phyloP scores from a whole-genome alignment of 2,113 vertebrate species.

The Pyxicephalus adspersus region DNA sequence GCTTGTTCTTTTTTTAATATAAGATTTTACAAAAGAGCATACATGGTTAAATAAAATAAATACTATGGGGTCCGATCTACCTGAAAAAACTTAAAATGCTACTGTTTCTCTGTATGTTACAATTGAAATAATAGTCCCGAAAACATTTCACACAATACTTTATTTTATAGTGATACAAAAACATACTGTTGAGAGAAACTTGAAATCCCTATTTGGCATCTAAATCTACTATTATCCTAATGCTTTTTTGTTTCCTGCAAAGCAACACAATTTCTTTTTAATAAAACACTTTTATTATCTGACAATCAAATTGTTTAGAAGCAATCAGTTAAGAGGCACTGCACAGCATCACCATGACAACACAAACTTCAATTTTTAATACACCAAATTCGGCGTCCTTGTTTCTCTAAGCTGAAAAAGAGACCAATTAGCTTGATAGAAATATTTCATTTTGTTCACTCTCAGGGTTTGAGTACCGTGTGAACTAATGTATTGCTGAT shows the following conservation, averaged over 20 bases:
- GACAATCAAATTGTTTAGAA: slow-evolving; percentile 1
- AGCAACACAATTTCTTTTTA: background rate
- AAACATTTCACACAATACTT: background rate
- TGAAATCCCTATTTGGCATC: background rate
- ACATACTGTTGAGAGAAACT: background rate
- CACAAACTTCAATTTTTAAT: background rate
- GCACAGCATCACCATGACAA: background rate
- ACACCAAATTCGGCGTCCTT: background rate
- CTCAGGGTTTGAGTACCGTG: background rate
- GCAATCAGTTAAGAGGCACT: background rate
- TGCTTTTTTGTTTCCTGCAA: background rate
- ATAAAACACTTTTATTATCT: slow-evolving; percentile 3
- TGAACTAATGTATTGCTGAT: background rate
- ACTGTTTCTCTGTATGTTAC: background rate
- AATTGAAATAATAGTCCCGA: background rate
- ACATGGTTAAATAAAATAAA: too few species aligned
- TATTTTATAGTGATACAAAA: background rate
- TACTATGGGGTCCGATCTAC: background rate
- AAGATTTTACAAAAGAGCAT: background rate
- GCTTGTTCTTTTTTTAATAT: background rate
- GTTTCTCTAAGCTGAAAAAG: background rate
- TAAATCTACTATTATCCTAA: background rate
- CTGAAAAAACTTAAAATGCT: background rate
- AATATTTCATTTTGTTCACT: background rate
- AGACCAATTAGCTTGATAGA: slow-evolving; percentile 2